Conservation (phyloP, 2,113 vertebrate genomes). For the Tichodroma muraria region DNA sequence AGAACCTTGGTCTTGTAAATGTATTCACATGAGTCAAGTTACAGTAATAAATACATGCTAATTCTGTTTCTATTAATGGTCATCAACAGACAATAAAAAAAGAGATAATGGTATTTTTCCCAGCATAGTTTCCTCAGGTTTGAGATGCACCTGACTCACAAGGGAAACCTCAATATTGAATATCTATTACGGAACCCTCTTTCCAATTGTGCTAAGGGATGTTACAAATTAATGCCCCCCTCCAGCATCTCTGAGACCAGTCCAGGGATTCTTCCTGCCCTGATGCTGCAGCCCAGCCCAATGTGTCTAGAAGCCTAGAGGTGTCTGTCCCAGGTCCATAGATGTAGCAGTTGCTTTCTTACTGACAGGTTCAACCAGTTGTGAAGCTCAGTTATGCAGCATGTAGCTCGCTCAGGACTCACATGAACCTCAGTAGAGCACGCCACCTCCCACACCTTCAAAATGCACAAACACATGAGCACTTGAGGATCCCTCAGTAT, state of each 20-base stretch:
- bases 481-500: background rate
- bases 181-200: background rate
- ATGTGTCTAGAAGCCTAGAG: background rate
- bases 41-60: background rate
- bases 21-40: background rate
- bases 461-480: background rate
- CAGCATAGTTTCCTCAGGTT: background rate
- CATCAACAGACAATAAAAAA: background rate
- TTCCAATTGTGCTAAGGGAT: background rate
- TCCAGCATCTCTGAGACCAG: background rate
- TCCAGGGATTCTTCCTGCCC: background rate
- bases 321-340: background rate
- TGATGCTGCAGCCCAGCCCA: background rate
- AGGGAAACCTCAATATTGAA: background rate
- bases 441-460: fast-evolving
- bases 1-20: background rate
- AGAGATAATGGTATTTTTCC: background rate
- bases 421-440: background rate
- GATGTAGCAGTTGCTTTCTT: background rate
- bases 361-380: background rate
- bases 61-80: background rate
- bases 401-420: background rate
- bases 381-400: background rate
- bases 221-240: background rate
- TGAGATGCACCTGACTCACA: background rate